Conservation (phyloP, 2,888 invertebrate species). For the Eristalinus sepulchralis region DNA sequence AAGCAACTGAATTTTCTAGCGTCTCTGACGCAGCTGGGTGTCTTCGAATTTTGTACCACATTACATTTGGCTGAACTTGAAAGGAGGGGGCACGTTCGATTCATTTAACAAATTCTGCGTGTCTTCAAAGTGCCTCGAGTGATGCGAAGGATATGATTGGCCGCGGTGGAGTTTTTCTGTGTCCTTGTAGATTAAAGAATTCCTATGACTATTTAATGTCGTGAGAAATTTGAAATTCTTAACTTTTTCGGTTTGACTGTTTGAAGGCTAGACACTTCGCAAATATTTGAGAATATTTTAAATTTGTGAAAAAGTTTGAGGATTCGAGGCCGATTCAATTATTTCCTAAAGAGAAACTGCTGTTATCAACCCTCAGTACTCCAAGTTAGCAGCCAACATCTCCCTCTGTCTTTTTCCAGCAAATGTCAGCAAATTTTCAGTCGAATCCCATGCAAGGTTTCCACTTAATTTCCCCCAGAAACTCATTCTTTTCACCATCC, state of each 20-base stretch:
- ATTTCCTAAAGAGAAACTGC: too few relatives aligned
- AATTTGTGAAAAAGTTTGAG: too few relatives aligned
- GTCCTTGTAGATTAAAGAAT: too few relatives aligned
- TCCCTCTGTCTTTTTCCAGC: too few relatives aligned
- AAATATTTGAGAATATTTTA: too few relatives aligned
- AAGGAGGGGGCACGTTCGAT: conserved; percentile 10
- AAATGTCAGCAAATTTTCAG: too few relatives aligned
- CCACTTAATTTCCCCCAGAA: background rate
- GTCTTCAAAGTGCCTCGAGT: background rate
- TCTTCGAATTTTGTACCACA: conserved; percentile 14
- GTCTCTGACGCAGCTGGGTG: background rate
- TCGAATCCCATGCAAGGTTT: background rate
- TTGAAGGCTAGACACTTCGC: too few relatives aligned
- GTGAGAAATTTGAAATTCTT: background rate
- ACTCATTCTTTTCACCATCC: background rate
- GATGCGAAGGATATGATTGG: background rate
- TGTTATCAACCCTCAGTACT: too few relatives aligned
- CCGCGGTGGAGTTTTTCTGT: too few relatives aligned
- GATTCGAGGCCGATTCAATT: too few relatives aligned
- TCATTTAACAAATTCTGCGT: conserved; percentile 21
- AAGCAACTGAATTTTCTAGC: background rate
- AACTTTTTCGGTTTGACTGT: background rate
- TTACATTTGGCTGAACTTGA: conserved; percentile 20
- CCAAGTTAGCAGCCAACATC: too few relatives aligned
- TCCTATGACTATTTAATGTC: background rate